Base-by-base conservation (phyloP, 2,113 vertebrate genomes). In the Carollia perspicillata region DNA sequence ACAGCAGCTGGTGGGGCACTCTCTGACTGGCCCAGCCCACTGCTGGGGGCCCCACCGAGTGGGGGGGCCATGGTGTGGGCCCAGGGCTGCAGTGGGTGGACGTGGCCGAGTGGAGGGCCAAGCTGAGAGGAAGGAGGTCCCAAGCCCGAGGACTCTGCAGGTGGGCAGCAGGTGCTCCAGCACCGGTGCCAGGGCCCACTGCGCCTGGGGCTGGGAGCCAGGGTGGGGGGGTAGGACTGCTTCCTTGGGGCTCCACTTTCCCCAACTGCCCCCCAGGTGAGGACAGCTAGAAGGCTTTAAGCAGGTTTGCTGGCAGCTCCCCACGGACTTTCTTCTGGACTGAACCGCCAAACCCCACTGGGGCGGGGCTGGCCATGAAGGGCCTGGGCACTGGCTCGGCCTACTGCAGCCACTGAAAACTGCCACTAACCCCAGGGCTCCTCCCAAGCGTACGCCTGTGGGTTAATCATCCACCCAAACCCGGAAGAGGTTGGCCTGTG, bases 381-480 rank as follows among this genome's bases (percentile, higher is more conserved):
- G n/a, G 72, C 79, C 86, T 58, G 35, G 33, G 42, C 72, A 20
- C 17, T n/a, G 63, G 47, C 44, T 60, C 9, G 4, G 51, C 68
- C 42, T 55, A 49, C 71, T 10, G 26, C 5, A 35, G 85, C 69
- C 77, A 30, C 63, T 58, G 58, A 44, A 84, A 90, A 93, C 72
- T 42, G 77, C 80, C 89, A 11, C 49, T 6, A 75, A 53, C 51
- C 26, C 53, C 58, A 23, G 60, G 68, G 28, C 23, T 79, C 68
- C 83, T 86, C 22, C 58, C 23, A 26, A 90, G 53, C 47, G 40
- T 81, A 58, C 0, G 17, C 55, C 53, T 72, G 14, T 37, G 66
- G 75, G 90, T 89, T 89, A 92, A 74, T 96, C 84, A 95, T 81
- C 71, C 53, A 93, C 84, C 63, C 23, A 6, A 51, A 47, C 14